Conservation (phyloP, 2,113 vertebrate genomes). For the Aegypius monachus region DNA sequence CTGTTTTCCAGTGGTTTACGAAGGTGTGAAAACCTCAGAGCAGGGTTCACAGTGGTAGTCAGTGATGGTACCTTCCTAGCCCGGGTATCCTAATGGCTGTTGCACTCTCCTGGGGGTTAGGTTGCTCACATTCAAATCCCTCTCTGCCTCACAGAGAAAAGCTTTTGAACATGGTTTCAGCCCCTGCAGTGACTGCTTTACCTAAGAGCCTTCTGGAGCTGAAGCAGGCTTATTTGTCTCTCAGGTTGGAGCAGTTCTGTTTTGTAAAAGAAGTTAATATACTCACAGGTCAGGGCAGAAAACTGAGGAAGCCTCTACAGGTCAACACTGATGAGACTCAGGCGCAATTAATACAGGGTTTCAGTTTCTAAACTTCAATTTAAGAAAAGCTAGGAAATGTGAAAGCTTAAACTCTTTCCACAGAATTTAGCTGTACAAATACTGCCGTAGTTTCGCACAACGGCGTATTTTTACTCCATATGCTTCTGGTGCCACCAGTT, state of each 20-base stretch:
- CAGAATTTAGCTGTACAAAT: neutral
- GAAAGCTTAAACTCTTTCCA: neutral
- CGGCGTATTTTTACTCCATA: neutral
- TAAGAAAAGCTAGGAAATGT: neutral
- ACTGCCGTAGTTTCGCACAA: neutral
- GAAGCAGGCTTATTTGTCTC: neutral
- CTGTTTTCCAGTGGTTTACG: neutral
- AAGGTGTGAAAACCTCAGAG: neutral
- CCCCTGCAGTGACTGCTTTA: neutral
- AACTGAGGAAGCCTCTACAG: neutral
- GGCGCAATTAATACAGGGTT: neutral
- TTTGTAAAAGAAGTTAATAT: neutral
- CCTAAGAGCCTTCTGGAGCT: neutral
- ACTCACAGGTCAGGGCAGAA: neutral
- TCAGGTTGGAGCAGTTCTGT: neutral
- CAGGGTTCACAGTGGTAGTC: neutral
- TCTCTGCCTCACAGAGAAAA: neutral
- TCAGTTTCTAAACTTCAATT: neutral
- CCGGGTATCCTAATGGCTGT: neutral
- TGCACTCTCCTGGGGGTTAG: neutral
- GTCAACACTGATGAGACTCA: neutral
- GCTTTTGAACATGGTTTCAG: neutral
- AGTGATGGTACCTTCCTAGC: neutral
- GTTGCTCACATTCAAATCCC: neutral
- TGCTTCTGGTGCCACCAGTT: neutral